phyloP scores from a whole-genome alignment of 2,888 invertebrate genomes.

The Caenorhabditis sp. region DNA sequence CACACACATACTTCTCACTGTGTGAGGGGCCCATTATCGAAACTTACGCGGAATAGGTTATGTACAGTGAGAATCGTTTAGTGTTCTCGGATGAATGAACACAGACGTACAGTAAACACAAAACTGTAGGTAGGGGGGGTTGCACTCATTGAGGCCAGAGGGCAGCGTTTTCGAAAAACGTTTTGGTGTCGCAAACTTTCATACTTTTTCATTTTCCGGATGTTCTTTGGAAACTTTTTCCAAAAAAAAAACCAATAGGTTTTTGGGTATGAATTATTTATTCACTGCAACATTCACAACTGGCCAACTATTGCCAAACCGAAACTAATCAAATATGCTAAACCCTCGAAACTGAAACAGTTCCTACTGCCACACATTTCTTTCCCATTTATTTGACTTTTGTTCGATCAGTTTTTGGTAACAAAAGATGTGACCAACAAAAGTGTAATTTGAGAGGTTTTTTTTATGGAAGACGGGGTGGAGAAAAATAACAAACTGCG shows the following conservation, averaged over 20 bases:
- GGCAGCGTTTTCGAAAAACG: slow-evolving; percentile 31
- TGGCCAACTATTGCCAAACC: background rate
- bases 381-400: slow-evolving; percentile 3
- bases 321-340: background rate
- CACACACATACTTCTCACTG: slow-evolving; percentile 32
- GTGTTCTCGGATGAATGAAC: slow-evolving; percentile 50
- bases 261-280: no score
- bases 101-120: slow-evolving; percentile 46
- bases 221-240: background rate
- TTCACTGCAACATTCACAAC: no score
- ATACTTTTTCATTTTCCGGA: no score
- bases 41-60: slow-evolving; percentile 46
- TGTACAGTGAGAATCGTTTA: slow-evolving; percentile 48
- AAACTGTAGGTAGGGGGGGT: background rate
- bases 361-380: background rate
- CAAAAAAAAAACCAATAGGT: no score
- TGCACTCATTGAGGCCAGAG: slow-evolving; percentile 44
- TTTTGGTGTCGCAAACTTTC: no score
- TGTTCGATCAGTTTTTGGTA: slow-evolving; percentile 6
- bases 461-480: background rate
- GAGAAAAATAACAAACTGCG: slow-evolving; percentile 14
- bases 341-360: slow-evolving; percentile 2
- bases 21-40: slow-evolving; percentile 35
- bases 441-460: slow-evolving; percentile 34
- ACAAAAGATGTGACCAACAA: slow-evolving; percentile 30